Conservation (phyloP, 2,797 vertebrate species). For the Alauda arvensis region DNA sequence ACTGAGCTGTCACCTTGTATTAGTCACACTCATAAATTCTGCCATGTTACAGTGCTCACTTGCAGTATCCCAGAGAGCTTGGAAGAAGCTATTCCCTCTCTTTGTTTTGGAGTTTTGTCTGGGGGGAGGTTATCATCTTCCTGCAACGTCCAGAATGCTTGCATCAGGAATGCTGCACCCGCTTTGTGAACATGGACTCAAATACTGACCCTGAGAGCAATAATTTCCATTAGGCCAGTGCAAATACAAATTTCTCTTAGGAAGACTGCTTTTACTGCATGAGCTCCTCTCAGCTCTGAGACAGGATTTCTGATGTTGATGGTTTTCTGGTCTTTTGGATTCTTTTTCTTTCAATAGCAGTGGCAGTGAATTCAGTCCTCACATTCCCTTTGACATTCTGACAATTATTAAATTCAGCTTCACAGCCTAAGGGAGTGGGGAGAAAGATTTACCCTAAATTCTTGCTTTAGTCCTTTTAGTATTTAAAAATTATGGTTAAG, state of each 20-base stretch:
- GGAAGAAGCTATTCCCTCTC: not conserved
- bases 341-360: constrained; percentile 17
- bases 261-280: constrained; percentile 17
- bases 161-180: not conserved
- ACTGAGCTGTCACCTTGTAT: constrained; percentile 70
- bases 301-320: not conserved
- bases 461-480: constrained; percentile 63
- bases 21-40: constrained; percentile 68
- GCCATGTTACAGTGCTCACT: constrained; percentile 44
- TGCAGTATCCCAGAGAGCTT: constrained; percentile 48
- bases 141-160: not conserved
- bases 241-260: not conserved
- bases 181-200: not conserved
- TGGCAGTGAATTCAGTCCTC: constrained; percentile 48
- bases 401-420: constrained; percentile 70
- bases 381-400: constrained; percentile 63
- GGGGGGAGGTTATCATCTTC: not conserved
- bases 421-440: constrained; percentile 46
- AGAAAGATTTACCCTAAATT: constrained; percentile 68
- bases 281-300: not conserved
- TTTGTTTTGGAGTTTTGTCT: constrained; percentile 11
- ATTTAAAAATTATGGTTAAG: constrained; percentile 45
- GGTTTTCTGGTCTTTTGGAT: constrained; percentile 14
- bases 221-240: not conserved
- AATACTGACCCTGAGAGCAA: not conserved